Conservation (phyloP, 1,140 invertebrate genomes). For the Oedothorax gibbosus region DNA sequence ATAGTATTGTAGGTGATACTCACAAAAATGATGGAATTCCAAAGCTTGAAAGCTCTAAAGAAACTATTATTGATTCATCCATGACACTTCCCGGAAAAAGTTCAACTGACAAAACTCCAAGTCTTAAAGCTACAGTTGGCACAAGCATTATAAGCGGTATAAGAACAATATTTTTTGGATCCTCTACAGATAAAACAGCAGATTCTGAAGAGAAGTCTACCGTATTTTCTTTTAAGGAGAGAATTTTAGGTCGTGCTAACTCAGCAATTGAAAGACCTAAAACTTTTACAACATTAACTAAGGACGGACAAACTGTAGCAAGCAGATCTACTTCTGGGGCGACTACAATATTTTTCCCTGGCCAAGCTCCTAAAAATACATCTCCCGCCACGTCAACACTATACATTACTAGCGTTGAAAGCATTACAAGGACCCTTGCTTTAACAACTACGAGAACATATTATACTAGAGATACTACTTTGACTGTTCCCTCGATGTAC, state of each 20-base stretch:
- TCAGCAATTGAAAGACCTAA: neutral
- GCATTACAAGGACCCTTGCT: slow-evolving; percentile 62
- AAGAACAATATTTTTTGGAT: slow-evolving; percentile 52
- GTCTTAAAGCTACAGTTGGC: slow-evolving; percentile 31
- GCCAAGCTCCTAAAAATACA: slow-evolving; percentile 21
- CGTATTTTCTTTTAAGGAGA: neutral
- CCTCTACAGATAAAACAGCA: neutral
- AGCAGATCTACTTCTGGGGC: slow-evolving; percentile 55
- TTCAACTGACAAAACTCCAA: neutral
- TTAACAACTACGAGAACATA: slow-evolving; percentile 64
- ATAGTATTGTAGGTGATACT: slow-evolving; percentile 1
- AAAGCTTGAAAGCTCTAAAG: slow-evolving; percentile 6
- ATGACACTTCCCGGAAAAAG: neutral
- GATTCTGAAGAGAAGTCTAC: neutral
- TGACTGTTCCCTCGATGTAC: slow-evolving; percentile 64
- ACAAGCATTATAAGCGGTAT: slow-evolving; percentile 54
- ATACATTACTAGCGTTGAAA: slow-evolving; percentile 64
- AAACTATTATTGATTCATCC: slow-evolving; percentile 30
- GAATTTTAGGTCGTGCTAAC: slow-evolving; percentile 22
- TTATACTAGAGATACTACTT: slow-evolving; percentile 64
- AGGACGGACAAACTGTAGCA: slow-evolving; percentile 55
- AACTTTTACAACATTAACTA: slow-evolving; percentile 53
- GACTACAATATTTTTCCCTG: slow-evolving; percentile 63
- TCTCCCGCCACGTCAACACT: slow-evolving; percentile 44
- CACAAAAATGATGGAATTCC: slow-evolving; percentile 1